Base-by-base conservation (phyloP, 2,888 invertebrate genomes). In the Ornithoptera alexandrae region DNA sequence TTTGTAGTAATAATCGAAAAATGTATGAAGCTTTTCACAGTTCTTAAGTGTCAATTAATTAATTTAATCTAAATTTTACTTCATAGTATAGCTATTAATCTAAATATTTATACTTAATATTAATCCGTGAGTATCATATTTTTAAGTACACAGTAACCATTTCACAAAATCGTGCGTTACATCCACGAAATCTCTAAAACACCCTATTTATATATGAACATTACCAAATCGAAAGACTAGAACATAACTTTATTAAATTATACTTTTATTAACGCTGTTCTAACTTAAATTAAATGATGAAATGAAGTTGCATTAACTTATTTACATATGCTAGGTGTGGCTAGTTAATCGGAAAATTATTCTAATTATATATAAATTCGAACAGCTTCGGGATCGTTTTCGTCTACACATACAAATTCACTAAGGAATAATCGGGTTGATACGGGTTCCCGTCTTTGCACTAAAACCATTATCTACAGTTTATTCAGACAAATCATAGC, bases 401-500 rank as follows among this genome's bases (percentile, higher is more conserved):
- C 39, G 65, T 65, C 61, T 63, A 65, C 46, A 7, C 17, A 61
- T 62, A 39, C 56, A 58, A n/a, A 73, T 73, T 74, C 71, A 74
- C 76, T 75, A 77, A 77, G 71, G 74, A 75, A 76, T 71, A 67
- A 58, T 65, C 46, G 24, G 63, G 56, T 56, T 66, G 62, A 71
- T 79, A 80, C 78, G 77, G 75, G 81, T 65, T 83, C 81, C 84
- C 81, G 82, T 83, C 78, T 81, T 20, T 75, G 77, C 81, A 79
- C 84, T 81, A 81, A 79, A 76, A 74, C 74, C 72, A 74, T 74
- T 70, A 72, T 71, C 70, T 70, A 68, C 70, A 72, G 66, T 70
- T 72, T 62, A 67, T 62, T 63, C 63, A 72, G 72, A 71, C 69
- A 71, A 72, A 62, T 65, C 56, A 39, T 67, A 70, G 70, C 64